Evolutionary conservation across 2,797 vertebrate species (phyloP).

Genomic region (Ctenopoma kingsleyae): DNA sequence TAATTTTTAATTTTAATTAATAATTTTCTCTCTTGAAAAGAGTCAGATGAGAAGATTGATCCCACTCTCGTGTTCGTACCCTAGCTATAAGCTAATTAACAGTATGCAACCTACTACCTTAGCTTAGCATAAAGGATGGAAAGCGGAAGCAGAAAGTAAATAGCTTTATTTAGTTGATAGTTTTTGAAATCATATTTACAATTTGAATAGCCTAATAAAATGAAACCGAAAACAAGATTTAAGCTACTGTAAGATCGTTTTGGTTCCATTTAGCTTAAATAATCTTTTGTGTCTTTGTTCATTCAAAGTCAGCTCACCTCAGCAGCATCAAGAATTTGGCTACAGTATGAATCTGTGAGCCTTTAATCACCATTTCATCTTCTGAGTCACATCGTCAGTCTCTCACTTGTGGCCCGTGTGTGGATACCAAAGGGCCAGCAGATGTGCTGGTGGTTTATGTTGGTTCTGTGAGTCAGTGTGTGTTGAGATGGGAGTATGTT

Average conservation of each 20-base stretch:
- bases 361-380: conserved; percentile 57
- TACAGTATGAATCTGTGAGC: conserved; percentile 20
- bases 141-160: background rate
- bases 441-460: conserved; percentile 66
- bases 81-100: background rate
- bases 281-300: conserved; percentile 24
- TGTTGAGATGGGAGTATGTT: conserved; percentile 62
- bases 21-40: background rate
- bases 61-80: background rate
- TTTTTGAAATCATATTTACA: too few species aligned
- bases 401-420: conserved; percentile 54
- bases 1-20: too few species aligned
- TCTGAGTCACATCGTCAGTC: conserved; percentile 48
- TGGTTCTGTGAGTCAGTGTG: conserved; percentile 45
- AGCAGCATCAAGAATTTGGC: conserved; percentile 40
- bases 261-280: conserved; percentile 15
- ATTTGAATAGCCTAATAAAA: background rate
- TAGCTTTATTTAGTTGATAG: too few species aligned
- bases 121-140: background rate
- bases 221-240: too few species aligned
- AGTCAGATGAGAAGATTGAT: background rate
- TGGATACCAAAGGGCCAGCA: conserved; percentile 49
- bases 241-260: background rate
- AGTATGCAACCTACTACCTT: background rate
- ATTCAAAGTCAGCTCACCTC: conserved; percentile 44